Base-by-base conservation (phyloP, 2,888 invertebrate genomes). In the Epinotia bilunana region DNA sequence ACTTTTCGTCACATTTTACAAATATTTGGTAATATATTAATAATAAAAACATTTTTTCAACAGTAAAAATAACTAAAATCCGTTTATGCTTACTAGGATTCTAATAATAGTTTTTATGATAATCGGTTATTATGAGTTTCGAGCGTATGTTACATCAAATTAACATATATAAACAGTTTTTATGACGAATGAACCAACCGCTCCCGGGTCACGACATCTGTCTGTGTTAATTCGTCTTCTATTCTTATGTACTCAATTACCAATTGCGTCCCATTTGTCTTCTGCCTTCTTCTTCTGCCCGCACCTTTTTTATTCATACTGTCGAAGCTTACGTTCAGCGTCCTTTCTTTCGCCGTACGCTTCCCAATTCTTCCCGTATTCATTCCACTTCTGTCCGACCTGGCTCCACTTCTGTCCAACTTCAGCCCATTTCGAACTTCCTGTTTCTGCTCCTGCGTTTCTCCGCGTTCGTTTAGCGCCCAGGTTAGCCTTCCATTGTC, bases 361-460 rank as follows among this genome's bases (percentile, higher is more conserved):
- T 7, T 64, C 63, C 55, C 55, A 57, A n/a, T 57, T 57, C 20
- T 63, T 62, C 3, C 72, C 63, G 12, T 63, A 72, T 18, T 64
- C 57, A 12, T 60, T 12, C 72, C 72, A 73, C 49, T 63, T 62
- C 9, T 71, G 7, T 5, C 65, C 65, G 33, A 58, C 16, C 12
- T 49, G 58, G 16, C 60, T n/a, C 64, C 58, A 72, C 23, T 49
- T 72, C 46, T 65, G 28, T 28, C 28, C 68, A 16, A 69, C 11
- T 57, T 13, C 39, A 43, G 20, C 58, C 68, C 68, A 68, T 57
- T 53, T 53, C 4, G n/a, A 6, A 16, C 16, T 16, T n/a, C 13
- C 43, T 60, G 6, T 49, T 23, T 3, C n/a, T 2, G n/a, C 16
- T n/a, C n/a, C 11, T 20, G 33, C 39, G 13, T 57, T 12, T 13